Conservation (phyloP, 2,888 invertebrate genomes). For the Hyppa rectilinea region DNA sequence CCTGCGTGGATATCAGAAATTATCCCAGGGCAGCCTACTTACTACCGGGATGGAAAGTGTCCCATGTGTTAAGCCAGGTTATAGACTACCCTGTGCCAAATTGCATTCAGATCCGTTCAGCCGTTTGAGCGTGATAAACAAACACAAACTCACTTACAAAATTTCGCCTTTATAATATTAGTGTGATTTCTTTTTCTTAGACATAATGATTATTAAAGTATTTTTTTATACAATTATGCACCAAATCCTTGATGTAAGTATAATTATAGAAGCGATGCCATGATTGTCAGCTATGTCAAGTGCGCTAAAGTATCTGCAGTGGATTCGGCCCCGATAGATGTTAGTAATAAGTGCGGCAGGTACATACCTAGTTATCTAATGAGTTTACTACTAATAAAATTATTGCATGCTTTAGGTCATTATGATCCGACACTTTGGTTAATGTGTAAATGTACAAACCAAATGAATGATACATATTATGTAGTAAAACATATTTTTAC, state of each 20-base stretch:
- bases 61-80: no score
- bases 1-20: no score
- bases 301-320: not conserved
- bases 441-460: not conserved
- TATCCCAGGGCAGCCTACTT: no score
- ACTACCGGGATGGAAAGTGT: no score
- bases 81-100: no score
- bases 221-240: not conserved
- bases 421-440: not conserved
- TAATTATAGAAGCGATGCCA: not conserved
- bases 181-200: not conserved
- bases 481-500: constrained; percentile 9
- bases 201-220: not conserved
- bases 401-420: not conserved
- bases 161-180: no score
- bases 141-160: no score
- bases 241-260: not conserved
- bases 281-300: no score
- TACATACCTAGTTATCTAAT: not conserved
- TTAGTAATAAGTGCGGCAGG: not conserved
- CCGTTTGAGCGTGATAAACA: no score
- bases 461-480: not conserved
- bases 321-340: not conserved
- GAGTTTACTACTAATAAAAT: not conserved
- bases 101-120: no score